phyloP scores from a whole-genome alignment of 2,113 vertebrate species.

The Columba livia region DNA sequence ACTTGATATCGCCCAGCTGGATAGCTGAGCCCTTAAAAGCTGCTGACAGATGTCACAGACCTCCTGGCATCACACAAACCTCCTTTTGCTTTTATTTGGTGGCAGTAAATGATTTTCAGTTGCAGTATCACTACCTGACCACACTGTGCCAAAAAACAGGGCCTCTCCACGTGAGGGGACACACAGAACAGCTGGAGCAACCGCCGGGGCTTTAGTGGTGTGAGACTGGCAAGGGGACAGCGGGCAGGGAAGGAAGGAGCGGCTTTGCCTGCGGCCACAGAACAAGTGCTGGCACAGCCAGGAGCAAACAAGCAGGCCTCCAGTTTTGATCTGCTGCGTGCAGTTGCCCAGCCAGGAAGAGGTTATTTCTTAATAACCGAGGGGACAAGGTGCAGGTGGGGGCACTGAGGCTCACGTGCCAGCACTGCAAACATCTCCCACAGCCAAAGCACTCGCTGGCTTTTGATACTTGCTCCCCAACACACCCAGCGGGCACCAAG shows the following conservation, averaged over 20 bases:
- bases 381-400: not conserved
- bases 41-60: not conserved
- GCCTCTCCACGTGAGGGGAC: not conserved
- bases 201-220: not conserved
- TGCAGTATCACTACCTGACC: not conserved
- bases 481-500: fast-evolving
- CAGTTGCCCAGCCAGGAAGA: not conserved
- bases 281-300: not conserved
- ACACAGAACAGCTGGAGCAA: not conserved
- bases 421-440: not conserved
- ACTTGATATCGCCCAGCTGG: not conserved
- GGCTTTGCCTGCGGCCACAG: not conserved
- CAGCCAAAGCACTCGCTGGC: not conserved
- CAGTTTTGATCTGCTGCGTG: not conserved
- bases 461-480: fast-evolving
- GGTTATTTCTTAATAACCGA: not conserved
- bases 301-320: not conserved
- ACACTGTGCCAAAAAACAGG: not conserved
- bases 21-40: not conserved
- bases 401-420: fast-evolving
- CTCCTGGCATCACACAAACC: not conserved
- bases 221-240: not conserved
- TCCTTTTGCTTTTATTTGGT: not conserved
- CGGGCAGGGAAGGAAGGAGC: not conserved
- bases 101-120: not conserved